A percentile compares a stretch with the other conserved stretches of the same genome.
These are phyloP conservation scores for Chlorodrepanis virens DNA, from an alignment of 2,113 vertebrate species.

Conservation along the genomic window DNA sequence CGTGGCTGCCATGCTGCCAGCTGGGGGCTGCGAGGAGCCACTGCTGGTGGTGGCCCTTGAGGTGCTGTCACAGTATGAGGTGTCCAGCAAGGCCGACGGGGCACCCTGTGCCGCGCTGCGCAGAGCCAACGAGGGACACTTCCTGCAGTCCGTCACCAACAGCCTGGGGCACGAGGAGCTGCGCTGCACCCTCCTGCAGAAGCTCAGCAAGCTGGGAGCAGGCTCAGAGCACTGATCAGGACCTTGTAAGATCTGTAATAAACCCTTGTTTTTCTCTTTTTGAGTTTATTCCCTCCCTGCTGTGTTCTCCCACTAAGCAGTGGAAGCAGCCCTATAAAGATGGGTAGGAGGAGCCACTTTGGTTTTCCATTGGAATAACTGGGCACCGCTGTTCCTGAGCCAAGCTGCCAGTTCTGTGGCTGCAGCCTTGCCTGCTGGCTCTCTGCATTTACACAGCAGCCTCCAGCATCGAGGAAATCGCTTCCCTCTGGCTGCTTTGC, in stretches of 20 bases:
- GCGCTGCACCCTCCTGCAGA: constrained; percentile 87
- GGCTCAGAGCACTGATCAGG: background rate
- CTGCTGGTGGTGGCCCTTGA: constrained; percentile 87
- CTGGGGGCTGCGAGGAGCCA: constrained; percentile 65
- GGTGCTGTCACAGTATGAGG: constrained; percentile 85
- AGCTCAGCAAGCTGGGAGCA: constrained; percentile 84
- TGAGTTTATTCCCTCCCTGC: background rate
- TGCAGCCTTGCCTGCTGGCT: background rate
- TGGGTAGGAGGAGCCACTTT: background rate
- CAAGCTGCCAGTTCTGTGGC: background rate
- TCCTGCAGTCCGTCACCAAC: constrained; percentile 83
- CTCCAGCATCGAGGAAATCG: background rate
- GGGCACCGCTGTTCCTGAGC: background rate
- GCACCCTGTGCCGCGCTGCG: constrained; percentile 75
- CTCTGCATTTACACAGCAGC: background rate
- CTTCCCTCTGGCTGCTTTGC: background rate
- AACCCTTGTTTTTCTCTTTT: background rate
- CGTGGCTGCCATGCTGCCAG: constrained; percentile 89
- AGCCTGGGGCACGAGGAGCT: constrained; percentile 78
- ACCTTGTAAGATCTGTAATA: constrained; percentile 57
- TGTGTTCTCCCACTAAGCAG: background rate
- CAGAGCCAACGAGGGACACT: constrained; percentile 84
- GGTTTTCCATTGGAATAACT: background rate
- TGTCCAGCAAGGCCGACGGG: constrained; percentile 67
- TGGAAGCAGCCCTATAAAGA: rapidly evolving